Evolutionary conservation across 2,113 vertebrate genomes (phyloP), one percentile per base, ranked within the genome.

Genomic region (Apteryx owenii): DNA sequence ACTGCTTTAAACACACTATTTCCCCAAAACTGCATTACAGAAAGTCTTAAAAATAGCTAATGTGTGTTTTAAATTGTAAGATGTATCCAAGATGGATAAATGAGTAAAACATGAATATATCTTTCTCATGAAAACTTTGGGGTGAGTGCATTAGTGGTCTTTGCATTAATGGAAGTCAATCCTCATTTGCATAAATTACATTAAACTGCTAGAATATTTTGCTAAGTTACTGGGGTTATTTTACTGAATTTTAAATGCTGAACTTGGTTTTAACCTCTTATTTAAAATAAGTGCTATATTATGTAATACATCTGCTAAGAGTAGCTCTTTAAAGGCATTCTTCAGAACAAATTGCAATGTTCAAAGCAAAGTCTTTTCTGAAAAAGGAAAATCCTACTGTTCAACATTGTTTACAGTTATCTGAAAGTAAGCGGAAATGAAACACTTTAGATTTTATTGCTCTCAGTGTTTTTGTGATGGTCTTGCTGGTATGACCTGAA

Each of bases 391-490:
- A 91, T 90, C 65, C 81, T 89, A 79, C 77, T 4, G 22, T 93
- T 96, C 72, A 72, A 76, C 33, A 48, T 91, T 94, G 95, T 96
- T 96, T 96, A 95, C 72, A 88, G 77, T 94, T 96, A 96, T 92
- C 94, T 97, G 93, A 81, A 96, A 94, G 94, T 51, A 65, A 88
- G 44, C 93, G 96, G 96, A 95, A 97, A 97, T 97, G 97, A 96
- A 97, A 96, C 97, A 97, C 97, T 95, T 94, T 2, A 64, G 25
- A 75, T 94, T 97, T 97, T 95, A 97, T 95, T 96, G 76, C 88
- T 72, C 44, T 97, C 40, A 65, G 31, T 90, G 72, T 93, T 95
- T 97, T 80, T 93, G 94, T 96, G 94, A 94, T 94, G 65, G 61
- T 93, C 82, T 84, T 86, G 56, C 68, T 92, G 64, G 72, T 96